These are phyloP conservation scores for Ellobium chinense DNA, from an alignment of 2,888 invertebrate genomes.

Conservation along the genomic window DNA sequence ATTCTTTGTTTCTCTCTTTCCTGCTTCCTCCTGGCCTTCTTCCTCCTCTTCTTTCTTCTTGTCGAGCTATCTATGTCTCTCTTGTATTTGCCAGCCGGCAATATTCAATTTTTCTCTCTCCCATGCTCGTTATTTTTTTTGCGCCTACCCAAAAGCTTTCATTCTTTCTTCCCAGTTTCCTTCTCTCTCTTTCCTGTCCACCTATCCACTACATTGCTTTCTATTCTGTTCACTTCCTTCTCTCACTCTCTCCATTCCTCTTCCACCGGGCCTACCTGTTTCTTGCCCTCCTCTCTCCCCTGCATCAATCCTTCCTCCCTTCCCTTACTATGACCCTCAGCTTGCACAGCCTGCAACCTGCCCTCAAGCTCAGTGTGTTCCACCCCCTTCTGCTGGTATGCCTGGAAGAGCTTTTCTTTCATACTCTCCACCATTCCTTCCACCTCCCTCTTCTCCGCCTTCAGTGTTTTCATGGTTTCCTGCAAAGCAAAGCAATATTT, in stretches of 20 bases:
- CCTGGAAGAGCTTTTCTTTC: constrained; percentile 48
- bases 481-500: neutral
- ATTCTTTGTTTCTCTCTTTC: no score
- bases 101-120: no score
- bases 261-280: neutral
- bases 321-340: constrained; percentile 45
- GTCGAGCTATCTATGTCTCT: no score
- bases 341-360: constrained; percentile 56
- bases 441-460: constrained; percentile 43
- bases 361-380: constrained; percentile 58
- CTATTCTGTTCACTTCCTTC: neutral
- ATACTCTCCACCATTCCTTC: constrained; percentile 41
- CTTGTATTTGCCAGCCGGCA: no score
- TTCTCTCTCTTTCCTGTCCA: no score
- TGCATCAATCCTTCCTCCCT: constrained; percentile 18
- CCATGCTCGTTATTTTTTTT: no score
- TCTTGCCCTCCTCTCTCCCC: constrained; percentile 9
- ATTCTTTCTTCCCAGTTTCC: no score
- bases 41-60: no score
- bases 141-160: no score
- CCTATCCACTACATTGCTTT: no score
- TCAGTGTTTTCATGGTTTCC: constrained; percentile 36
- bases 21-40: no score
- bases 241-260: no score
- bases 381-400: constrained; percentile 54